These are phyloP conservation scores for Melikaiella ostensackeni DNA, from an alignment of 2,888 invertebrate species.

Conservation along the genomic window DNA sequence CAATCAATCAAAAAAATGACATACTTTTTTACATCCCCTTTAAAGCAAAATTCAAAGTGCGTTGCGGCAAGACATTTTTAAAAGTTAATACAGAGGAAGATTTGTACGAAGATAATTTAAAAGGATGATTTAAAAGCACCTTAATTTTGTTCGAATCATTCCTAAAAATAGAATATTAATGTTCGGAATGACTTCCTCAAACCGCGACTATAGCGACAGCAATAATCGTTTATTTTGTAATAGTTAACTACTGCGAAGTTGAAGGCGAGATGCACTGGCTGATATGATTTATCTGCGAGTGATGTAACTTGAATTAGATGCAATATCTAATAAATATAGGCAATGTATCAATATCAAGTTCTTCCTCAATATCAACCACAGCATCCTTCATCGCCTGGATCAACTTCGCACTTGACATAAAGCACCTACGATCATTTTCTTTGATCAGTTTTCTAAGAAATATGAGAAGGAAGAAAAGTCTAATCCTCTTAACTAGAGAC, in stretches of 20 bases:
- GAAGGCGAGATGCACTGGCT: conserved; percentile 32
- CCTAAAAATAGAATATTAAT: conserved; percentile 10
- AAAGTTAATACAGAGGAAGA: not conserved
- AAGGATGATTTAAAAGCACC: not conserved
- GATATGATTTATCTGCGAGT: conserved; percentile 35
- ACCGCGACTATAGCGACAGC: conserved; percentile 7
- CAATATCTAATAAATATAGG: conserved; percentile 33
- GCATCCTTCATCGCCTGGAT: conserved; percentile 26
- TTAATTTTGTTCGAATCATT: not conserved
- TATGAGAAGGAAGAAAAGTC: not conserved
- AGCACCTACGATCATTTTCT: conserved; percentile 21
- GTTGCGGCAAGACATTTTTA: not conserved
- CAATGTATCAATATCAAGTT: conserved; percentile 25
- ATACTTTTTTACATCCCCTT: no score
- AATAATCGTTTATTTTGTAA: conserved; percentile 20
- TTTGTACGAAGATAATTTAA: not conserved
- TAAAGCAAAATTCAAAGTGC: not conserved
- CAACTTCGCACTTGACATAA: conserved; percentile 28
- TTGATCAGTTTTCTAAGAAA: conserved; percentile 29
- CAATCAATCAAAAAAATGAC: no score
- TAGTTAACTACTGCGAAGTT: conserved; percentile 26
- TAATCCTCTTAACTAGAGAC: not conserved
- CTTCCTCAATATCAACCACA: conserved; percentile 1
- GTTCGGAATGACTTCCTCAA: conserved; percentile 15
- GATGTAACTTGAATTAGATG: conserved; percentile 40